These are phyloP conservation scores for Aethes cnicana DNA, from an alignment of 2,888 invertebrate species.

Conservation along the genomic window DNA sequence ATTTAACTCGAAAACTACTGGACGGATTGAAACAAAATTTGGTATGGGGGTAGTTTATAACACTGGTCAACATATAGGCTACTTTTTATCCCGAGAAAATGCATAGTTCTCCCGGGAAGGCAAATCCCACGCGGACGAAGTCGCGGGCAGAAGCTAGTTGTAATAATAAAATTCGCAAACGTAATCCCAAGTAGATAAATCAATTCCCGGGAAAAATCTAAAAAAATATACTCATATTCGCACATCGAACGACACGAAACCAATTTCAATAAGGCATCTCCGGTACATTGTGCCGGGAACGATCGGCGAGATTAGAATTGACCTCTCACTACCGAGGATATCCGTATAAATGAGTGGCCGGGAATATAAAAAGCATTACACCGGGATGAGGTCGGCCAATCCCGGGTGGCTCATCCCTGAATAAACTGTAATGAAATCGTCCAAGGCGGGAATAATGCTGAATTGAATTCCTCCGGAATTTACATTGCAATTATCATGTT, in stretches of 20 bases:
- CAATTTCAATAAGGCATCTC: conserved; percentile 25
- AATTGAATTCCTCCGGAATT: conserved; percentile 32
- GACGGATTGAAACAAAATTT: no score
- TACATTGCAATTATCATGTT: conserved; percentile 36
- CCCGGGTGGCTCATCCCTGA: conserved; percentile 26
- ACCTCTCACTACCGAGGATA: conserved; percentile 27
- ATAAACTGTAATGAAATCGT: conserved; percentile 33
- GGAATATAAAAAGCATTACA: conserved; percentile 31
- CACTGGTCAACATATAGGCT: no score
- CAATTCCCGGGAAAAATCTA: no score
- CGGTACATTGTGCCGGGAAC: conserved; percentile 14
- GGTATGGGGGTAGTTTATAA: no score
- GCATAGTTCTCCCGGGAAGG: no score
- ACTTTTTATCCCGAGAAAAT: no score
- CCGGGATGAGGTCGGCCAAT: conserved; percentile 28
- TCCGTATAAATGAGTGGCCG: conserved; percentile 31
- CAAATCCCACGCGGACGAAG: no score
- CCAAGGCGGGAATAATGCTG: conserved; percentile 26
- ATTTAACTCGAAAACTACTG: no score
- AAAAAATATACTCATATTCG: no score
- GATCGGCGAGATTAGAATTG: conserved; percentile 25
- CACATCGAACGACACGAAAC: conserved; percentile 6
- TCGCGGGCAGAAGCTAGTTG: no score
- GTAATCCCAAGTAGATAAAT: no score
- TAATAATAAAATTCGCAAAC: no score